Percentiles rank a stretch among this genome's conserved stretches.
Evolutionary conservation across 2,113 vertebrate species (phyloP).

Genomic region (Brachypteracias leptosomus): DNA sequence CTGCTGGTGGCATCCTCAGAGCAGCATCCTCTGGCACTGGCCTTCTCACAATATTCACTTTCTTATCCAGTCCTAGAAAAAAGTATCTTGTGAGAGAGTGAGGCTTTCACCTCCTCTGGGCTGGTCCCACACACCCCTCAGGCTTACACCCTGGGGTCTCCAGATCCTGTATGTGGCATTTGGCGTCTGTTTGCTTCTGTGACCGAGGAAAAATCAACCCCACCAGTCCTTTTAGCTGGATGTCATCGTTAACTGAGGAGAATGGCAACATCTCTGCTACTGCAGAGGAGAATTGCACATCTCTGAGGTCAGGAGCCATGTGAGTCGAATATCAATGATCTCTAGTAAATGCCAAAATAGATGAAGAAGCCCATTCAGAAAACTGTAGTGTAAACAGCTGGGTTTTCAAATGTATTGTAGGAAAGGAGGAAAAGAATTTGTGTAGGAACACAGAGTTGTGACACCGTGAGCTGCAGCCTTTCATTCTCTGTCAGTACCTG

Average conservation of each 20-base stretch:
- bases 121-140: background rate
- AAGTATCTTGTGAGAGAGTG: background rate
- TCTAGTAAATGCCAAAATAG: background rate
- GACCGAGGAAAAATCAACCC: background rate
- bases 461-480: background rate
- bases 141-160: accelerated
- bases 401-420: background rate
- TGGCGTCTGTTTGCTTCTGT: background rate
- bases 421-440: background rate
- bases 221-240: background rate
- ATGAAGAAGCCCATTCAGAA: constrained; percentile 1
- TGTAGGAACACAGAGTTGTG: background rate
- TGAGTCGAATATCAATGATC: constrained; percentile 37
- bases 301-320: background rate
- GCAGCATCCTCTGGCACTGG: background rate
- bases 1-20: background rate
- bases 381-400: background rate
- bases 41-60: background rate
- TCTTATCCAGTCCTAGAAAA: background rate
- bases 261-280: background rate
- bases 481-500: background rate
- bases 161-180: accelerated
- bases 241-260: background rate
- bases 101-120: background rate
- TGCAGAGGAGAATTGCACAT: background rate